Base-by-base conservation (phyloP, 2,888 invertebrate genomes). In the Ophioninae sp. region DNA sequence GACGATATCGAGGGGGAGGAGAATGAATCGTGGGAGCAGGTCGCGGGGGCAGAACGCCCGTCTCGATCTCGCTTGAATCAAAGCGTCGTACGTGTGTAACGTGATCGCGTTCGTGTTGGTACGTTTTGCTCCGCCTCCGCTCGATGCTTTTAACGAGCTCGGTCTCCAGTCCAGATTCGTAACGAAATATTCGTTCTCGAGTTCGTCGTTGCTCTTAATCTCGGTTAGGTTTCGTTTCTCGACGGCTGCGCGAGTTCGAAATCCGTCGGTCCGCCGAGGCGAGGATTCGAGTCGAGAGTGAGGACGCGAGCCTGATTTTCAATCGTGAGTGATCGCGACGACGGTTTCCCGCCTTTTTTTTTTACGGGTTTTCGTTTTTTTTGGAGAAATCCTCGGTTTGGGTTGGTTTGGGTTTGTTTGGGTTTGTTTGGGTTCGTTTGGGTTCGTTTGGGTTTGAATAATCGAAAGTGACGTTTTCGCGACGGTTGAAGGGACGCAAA, bases 171-270 rank as follows among this genome's bases (percentile, higher is more conserved):
- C 75, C 79, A 61, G 75, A 72, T 81, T 79, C 80, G 73, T 83
- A 79, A 79, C 85, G 80, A 84, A 86, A 85, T 68, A 69, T 81
- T 80, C 83, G 74, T 67, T 61, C 56, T 81, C 59, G 59, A 73
- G 73, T 68, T 79, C 85, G 82, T 83, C 83, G 82, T 81, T 82
- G 78, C 73, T 86, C 86, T 89, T 89, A 89, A 89, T 90, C 88
- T 88, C 87, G 86, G 77, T 85, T 88, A 86, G 86, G 86, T 90
- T 86, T 88, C 87, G 85, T 87, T 87, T 86, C 84, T 79, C 83
- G 86, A 86, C 87, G 85, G 86, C 82, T 78, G 79, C 63, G 51
- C 61, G 63, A 63, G 63, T 58, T 75, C 77, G 64, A 64, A 68
- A 79, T 69, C 82, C 79, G 82, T 83, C 81, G 83, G 76, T 81